Evolutionary conservation across 2,888 invertebrate genomes (phyloP), one percentile per base, ranked within the genome.

Genomic region (Leptopilina drosophilae): DNA sequence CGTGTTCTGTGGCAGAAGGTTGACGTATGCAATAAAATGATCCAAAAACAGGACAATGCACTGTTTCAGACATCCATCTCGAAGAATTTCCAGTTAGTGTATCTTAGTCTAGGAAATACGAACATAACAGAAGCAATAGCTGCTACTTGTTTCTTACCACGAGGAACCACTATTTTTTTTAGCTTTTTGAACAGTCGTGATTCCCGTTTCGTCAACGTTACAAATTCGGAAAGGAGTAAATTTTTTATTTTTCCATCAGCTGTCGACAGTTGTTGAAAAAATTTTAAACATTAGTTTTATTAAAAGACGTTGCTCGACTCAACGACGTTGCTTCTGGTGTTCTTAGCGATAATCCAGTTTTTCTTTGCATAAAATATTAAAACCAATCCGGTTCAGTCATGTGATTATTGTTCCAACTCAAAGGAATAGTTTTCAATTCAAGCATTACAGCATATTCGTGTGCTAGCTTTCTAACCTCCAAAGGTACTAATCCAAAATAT

Each of bases 291-390:
- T 62, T 78, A 5, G 62, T 78, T 67, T 33, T 6, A 46, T 85
- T 82, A 56, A 85, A 86, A 46, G 64, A 77, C 15, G 59, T 76
- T 56, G 79, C 78, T 59, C 82, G 40, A 20, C 79, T 77, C 6
- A 84, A 64, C 42, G 77, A 79, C 12, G 83, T 84, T 12, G 84
- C 77, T 76, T 84, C 79, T 6, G 84, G 80, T 11, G 82, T 62
- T 64, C 85, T 78, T 14, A 87, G 77, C 76, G 67, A 83, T 62
- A 79, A 56, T n/a, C 82, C 81, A 77, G 83, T 81, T 78, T 87
- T 82, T 62, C 87, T 46, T 33, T 77, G 46, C 53, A 82, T 76
- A 78, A 87, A 87, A n/a, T 8, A 1, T n/a, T 66, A 2, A 46
- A 69, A 78, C 69, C 78, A 78, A 46, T 78, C 69, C 7, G 53